A percentile compares a stretch with the other conserved stretches of the same genome.
phyloP scores from a whole-genome alignment of 2,113 vertebrate genomes.

The Tupaia tana region DNA sequence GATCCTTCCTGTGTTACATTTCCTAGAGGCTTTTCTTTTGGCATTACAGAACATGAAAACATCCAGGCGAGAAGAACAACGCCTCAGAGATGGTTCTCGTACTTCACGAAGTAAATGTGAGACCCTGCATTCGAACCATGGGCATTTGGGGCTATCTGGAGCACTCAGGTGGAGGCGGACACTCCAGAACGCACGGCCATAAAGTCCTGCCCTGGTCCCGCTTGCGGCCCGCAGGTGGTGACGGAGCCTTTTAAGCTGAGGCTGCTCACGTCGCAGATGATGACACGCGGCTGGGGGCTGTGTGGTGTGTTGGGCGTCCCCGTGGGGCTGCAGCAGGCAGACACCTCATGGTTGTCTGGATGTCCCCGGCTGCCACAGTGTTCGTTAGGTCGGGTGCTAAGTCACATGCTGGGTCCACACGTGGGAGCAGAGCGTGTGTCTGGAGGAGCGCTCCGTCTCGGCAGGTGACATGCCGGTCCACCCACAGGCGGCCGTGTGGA shows the following conservation, averaged over 20 bases:
- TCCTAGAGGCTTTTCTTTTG: not conserved
- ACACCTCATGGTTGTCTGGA: too few relatives aligned
- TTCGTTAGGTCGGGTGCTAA: accelerated
- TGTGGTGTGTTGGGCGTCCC: accelerated
- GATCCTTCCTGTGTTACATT: not conserved
- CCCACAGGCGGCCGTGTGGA: accelerated
- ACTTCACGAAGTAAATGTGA: not conserved
- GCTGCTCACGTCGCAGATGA: accelerated
- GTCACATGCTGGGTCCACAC: not conserved
- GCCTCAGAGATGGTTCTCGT: not conserved
- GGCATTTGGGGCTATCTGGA: too few relatives aligned
- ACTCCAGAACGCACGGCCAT: accelerated
- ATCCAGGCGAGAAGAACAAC: not conserved
- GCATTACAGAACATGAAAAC: not conserved
- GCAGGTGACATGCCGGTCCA: accelerated
- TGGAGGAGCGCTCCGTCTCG: not conserved
- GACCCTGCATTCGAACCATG: too few relatives aligned
- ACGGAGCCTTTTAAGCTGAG: too few relatives aligned
- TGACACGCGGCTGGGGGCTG: not conserved
- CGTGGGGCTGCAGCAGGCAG: not conserved
- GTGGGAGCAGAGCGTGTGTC: not conserved
- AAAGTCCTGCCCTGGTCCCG: not conserved
- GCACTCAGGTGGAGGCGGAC: not conserved
- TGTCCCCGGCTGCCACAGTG: not conserved
- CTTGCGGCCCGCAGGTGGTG: accelerated